Evolutionary conservation across 2,888 invertebrate species (phyloP).

Genomic region (Pedicia rivosa): DNA sequence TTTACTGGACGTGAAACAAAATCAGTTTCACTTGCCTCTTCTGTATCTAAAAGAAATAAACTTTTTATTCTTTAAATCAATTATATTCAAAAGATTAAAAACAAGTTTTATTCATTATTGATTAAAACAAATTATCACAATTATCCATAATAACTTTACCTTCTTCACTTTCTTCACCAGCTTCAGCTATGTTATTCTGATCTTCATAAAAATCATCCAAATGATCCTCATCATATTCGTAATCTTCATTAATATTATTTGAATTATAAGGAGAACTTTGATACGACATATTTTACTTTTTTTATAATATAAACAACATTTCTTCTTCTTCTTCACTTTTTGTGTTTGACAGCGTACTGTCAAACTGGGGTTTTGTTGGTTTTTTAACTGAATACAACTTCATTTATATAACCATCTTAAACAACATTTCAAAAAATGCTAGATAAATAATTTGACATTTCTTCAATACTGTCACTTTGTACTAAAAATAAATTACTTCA

Average conservation of each 20-base stretch:
- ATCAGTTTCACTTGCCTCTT: constrained; percentile 95
- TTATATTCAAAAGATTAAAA: constrained; percentile 14
- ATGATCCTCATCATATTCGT: constrained; percentile 15
- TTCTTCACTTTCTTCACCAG: constrained; percentile 37
- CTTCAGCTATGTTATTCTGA: constrained; percentile 17
- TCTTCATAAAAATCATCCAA: constrained; percentile 18
- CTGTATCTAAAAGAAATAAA: constrained; percentile 80
- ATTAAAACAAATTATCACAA: neutral
- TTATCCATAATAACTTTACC: constrained; percentile 29
- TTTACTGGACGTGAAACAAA: constrained; percentile 40
- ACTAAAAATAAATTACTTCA: too few relatives aligned
- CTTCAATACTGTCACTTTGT: too few relatives aligned
- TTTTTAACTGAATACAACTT: too few relatives aligned
- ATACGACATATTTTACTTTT: too few relatives aligned
- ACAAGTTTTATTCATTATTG: neutral
- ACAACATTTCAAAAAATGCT: too few relatives aligned
- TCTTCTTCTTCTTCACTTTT: too few relatives aligned
- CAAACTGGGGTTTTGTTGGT: too few relatives aligned
- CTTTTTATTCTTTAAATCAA: too few relatives aligned
- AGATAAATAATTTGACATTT: too few relatives aligned
- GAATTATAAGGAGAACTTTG: constrained; percentile 1
- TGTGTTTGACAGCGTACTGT: too few relatives aligned
- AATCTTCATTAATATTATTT: constrained; percentile 2
- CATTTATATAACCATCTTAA: too few relatives aligned
- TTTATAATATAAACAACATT: too few relatives aligned